phyloP scores from a whole-genome alignment of 2,113 vertebrate species.

The Anarhynchus alexandrinus region DNA sequence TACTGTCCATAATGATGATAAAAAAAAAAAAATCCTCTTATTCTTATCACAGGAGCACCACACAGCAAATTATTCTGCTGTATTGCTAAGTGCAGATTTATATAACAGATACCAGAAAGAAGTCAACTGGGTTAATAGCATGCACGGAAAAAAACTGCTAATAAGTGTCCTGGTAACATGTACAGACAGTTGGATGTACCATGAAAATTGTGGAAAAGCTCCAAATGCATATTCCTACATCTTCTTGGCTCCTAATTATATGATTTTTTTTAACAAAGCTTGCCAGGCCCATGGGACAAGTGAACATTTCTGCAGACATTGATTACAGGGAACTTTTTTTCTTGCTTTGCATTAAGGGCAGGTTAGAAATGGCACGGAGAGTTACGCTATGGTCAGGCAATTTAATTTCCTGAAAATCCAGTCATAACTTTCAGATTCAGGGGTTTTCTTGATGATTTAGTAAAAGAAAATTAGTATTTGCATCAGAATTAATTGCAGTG shows the following conservation, averaged over 20 bases:
- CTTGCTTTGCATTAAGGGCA: neutral
- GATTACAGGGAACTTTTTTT: neutral
- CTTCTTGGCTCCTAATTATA: neutral
- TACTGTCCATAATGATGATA: neutral
- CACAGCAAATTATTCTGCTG: conserved; percentile 39
- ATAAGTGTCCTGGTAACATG: neutral
- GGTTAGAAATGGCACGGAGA: neutral
- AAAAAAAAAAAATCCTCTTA: conserved; percentile 40
- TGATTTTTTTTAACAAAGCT: conserved; percentile 5
- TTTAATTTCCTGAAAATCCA: neutral
- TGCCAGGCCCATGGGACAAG: neutral
- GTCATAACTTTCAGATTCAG: neutral
- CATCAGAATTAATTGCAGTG: neutral
- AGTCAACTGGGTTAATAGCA: conserved; percentile 10
- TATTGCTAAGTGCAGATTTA: conserved; percentile 36
- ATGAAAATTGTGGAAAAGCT: neutral
- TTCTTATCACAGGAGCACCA: conserved; percentile 30
- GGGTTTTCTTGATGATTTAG: neutral
- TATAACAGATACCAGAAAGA: conserved; percentile 12
- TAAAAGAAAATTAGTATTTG: neutral
- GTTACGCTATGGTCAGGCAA: neutral
- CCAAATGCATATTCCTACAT: neutral
- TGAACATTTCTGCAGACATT: neutral
- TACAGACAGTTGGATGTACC: neutral
- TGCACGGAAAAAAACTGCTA: neutral